A percentile compares a stretch with the other conserved stretches of the same genome.
These are phyloP conservation scores for Hoplodrina blanda DNA, from an alignment of 2,888 invertebrate genomes.

Conservation along the genomic window DNA sequence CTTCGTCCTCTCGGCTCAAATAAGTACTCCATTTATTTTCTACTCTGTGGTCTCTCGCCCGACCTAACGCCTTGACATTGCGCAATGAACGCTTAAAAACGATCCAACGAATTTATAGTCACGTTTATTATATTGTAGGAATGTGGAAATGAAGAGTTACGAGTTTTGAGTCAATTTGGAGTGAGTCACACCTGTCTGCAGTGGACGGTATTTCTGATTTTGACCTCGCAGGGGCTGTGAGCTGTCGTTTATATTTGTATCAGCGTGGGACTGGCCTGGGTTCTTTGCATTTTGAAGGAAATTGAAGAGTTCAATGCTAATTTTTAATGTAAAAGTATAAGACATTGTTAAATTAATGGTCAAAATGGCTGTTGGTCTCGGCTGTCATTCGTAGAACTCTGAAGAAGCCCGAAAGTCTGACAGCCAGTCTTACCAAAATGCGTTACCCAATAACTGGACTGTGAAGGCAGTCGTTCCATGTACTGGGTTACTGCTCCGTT, in stretches of 20 bases:
- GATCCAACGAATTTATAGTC: constrained; percentile 28
- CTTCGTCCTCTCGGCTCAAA: too few species aligned
- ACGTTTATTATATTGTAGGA: constrained; percentile 29
- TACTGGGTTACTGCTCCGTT: too few species aligned
- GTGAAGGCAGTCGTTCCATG: too few species aligned
- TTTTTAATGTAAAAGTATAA: too few species aligned
- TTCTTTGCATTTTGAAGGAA: not conserved
- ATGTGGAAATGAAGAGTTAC: constrained; percentile 37
- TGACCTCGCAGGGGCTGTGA: constrained; percentile 17
- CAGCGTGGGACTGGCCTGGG: not conserved
- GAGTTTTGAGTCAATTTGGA: constrained; percentile 12
- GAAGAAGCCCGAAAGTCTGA: too few species aligned
- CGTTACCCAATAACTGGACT: too few species aligned
- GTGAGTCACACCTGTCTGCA: constrained; percentile 34
- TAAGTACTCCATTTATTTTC: constrained; percentile 23
- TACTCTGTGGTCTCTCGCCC: not conserved
- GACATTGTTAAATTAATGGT: too few species aligned
- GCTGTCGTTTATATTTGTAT: constrained; percentile 15
- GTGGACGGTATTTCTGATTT: constrained; percentile 22
- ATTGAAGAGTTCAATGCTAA: too few species aligned
- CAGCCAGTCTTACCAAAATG: too few species aligned
- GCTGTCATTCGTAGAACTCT: too few species aligned
- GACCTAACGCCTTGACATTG: constrained; percentile 39
- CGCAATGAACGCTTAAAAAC: constrained; percentile 24
- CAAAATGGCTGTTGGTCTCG: too few species aligned